These are phyloP conservation scores for Drosophila truncata DNA, from an alignment of 1,140 invertebrate species.

Conservation along the genomic window DNA sequence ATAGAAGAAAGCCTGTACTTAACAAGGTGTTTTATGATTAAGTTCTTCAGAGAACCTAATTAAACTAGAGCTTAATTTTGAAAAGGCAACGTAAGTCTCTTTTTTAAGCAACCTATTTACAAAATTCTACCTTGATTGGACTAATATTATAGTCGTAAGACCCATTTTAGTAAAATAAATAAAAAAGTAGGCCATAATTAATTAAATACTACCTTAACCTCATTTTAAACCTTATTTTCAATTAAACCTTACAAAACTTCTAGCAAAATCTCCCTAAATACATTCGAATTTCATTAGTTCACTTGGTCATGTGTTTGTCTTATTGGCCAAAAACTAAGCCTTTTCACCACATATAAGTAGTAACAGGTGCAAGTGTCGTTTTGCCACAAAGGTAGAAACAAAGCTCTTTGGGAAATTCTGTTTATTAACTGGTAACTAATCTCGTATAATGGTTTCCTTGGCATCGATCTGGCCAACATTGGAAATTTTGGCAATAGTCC, in stretches of 20 bases:
- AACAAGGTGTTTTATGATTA: too few species aligned
- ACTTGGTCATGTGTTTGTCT: not conserved
- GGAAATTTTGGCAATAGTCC: not conserved
- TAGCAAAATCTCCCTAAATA: too few species aligned
- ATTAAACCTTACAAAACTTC: too few species aligned
- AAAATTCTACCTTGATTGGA: not conserved
- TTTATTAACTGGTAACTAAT: conserved; percentile 39
- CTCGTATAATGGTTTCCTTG: conserved; percentile 14
- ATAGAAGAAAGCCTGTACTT: not conserved
- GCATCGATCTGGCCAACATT: conserved; percentile 19
- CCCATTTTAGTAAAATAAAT: too few species aligned
- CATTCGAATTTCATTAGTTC: too few species aligned
- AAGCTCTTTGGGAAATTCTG: conserved; percentile 16
- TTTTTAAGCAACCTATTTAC: not conserved
- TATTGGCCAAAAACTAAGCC: conserved; percentile 10
- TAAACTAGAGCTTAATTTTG: not conserved
- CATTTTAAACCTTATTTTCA: too few species aligned
- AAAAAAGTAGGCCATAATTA: not conserved
- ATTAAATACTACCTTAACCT: too few species aligned
- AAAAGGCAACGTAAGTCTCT: not conserved
- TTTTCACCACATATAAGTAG: not conserved
- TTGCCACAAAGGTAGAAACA: conserved; percentile 1
- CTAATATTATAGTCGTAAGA: not conserved
- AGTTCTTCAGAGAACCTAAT: too few species aligned
- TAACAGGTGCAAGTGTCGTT: not conserved